Evolutionary conservation across 64 coral and sea anemone species (phyloP).

Genomic region (Montipora foliosa): DNA sequence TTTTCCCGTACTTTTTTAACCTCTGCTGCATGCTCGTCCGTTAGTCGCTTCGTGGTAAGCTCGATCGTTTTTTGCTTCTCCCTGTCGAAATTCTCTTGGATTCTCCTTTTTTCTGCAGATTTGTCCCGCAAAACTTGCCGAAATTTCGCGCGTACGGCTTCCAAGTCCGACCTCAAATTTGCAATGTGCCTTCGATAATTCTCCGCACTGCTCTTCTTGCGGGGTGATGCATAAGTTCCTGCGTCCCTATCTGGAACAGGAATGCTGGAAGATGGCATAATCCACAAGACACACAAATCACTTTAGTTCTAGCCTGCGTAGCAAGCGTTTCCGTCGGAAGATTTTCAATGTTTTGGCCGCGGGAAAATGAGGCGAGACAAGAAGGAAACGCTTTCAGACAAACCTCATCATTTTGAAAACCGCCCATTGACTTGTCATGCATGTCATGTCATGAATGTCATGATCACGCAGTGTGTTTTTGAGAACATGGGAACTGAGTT

Average conservation of each 20-base stretch:
- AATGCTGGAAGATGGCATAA: conserved; percentile 91
- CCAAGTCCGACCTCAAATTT: conserved; percentile 91
- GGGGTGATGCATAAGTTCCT: conserved; percentile 55
- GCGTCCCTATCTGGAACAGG: conserved; percentile 82
- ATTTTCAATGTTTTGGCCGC: too few species aligned
- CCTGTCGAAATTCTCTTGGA: conserved; percentile 91
- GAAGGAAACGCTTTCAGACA: too few species aligned
- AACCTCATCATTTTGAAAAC: too few species aligned
- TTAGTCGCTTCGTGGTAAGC: conserved; percentile 75
- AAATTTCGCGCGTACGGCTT: conserved; percentile 83
- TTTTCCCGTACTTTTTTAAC: conserved; percentile 71
- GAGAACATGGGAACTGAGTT: too few species aligned
- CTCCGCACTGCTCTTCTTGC: conserved; percentile 70
- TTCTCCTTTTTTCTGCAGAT: conserved; percentile 85
- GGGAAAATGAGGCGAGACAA: too few species aligned
- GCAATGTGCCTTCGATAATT: conserved; percentile 84
- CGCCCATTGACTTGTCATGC: too few species aligned
- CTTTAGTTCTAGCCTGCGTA: conserved; percentile 47
- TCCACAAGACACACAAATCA: conserved; percentile 57
- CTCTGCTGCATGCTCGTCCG: conserved; percentile 80
- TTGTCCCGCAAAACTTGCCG: conserved; percentile 94
- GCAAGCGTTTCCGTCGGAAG: not conserved
- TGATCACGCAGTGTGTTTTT: too few species aligned
- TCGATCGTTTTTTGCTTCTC: conserved; percentile 96
- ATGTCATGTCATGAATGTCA: too few species aligned